Conservation (phyloP, 30 jellyfish, hydroid and myxozoan genomes). For the Cassiopea xamachana region DNA sequence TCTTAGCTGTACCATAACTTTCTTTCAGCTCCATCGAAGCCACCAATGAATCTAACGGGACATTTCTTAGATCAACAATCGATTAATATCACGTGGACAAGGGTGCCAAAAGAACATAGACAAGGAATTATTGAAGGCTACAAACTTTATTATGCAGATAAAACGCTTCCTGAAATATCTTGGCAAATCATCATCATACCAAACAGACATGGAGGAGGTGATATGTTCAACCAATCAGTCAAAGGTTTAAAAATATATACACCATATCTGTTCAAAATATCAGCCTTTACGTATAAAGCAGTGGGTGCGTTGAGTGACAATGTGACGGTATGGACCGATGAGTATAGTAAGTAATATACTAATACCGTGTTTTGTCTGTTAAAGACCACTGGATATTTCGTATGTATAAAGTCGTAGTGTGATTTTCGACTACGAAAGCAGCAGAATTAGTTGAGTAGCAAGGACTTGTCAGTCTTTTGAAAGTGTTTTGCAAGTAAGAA, state of each 20-base stretch:
- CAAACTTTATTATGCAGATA: slow-evolving; percentile 43
- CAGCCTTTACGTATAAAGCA: slow-evolving; percentile 36
- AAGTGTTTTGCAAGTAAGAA: no score
- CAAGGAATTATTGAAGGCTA: slow-evolving; percentile 66
- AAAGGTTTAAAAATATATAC: slow-evolving; percentile 51
- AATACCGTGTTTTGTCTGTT: neutral
- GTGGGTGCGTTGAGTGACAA: slow-evolving; percentile 48
- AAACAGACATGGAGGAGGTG: slow-evolving; percentile 29
- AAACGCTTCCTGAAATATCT: slow-evolving; percentile 19
- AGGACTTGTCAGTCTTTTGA: no score
- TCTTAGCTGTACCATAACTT: no score
- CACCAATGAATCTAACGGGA: slow-evolving; percentile 66
- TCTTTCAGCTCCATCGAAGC: slow-evolving; percentile 41
- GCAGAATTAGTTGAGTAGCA: no score
- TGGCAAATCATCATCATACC: slow-evolving; percentile 23
- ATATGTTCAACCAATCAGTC: slow-evolving; percentile 19
- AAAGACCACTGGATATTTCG: neutral
- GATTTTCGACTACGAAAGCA: no score
- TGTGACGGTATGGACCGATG: slow-evolving; percentile 75
- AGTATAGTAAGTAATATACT: slow-evolving; percentile 27
- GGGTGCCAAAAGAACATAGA: slow-evolving; percentile 33
- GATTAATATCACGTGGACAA: slow-evolving; percentile 29
- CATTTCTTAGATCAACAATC: slow-evolving; percentile 50
- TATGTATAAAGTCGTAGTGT: no score
- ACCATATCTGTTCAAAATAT: slow-evolving; percentile 33